phyloP scores from a whole-genome alignment of 2,888 invertebrate species.

The Lepidocyrtinus sp. region DNA sequence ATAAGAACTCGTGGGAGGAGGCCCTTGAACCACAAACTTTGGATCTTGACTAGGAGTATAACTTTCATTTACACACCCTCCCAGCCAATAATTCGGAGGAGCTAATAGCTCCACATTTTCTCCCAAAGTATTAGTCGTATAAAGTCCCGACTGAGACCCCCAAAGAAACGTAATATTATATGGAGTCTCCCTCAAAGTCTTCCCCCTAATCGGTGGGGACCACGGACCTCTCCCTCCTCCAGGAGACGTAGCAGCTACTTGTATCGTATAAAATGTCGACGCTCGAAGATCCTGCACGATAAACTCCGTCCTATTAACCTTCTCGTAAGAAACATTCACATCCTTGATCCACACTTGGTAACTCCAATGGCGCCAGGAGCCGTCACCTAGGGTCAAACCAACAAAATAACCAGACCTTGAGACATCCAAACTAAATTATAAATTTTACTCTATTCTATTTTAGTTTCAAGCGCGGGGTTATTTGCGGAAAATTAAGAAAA shows the following conservation, averaged over 20 bases:
- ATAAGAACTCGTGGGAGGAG: not conserved
- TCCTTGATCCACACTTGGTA: slow-evolving; percentile 78
- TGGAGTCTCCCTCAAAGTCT: slow-evolving; percentile 73
- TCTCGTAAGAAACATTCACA: slow-evolving; percentile 55
- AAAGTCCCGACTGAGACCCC: slow-evolving; percentile 83
- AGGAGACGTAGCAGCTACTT: slow-evolving; percentile 85
- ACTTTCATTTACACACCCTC: not conserved
- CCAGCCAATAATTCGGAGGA: slow-evolving; percentile 69
- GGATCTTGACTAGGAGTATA: too few species aligned
- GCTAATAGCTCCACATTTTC: slow-evolving; percentile 82
- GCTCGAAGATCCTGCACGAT: slow-evolving; percentile 69
- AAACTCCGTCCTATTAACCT: slow-evolving; percentile 63
- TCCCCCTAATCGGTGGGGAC: slow-evolving; percentile 82
- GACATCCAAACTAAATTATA: too few species aligned
- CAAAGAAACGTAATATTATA: slow-evolving; percentile 74
- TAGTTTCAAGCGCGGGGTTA: too few species aligned
- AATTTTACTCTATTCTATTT: too few species aligned
- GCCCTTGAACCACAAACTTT: slow-evolving; percentile 5
- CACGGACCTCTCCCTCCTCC: slow-evolving; percentile 84
- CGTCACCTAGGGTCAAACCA: slow-evolving; percentile 74
- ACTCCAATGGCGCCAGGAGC: slow-evolving; percentile 83
- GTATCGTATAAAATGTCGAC: slow-evolving; percentile 79
- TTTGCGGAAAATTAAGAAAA: slow-evolving; percentile 30
- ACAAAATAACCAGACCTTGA: not conserved
- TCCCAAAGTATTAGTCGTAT: slow-evolving; percentile 87